Evolutionary conservation across 2,797 vertebrate genomes (phyloP).

Genomic region (Sciaenops ocellatus): DNA sequence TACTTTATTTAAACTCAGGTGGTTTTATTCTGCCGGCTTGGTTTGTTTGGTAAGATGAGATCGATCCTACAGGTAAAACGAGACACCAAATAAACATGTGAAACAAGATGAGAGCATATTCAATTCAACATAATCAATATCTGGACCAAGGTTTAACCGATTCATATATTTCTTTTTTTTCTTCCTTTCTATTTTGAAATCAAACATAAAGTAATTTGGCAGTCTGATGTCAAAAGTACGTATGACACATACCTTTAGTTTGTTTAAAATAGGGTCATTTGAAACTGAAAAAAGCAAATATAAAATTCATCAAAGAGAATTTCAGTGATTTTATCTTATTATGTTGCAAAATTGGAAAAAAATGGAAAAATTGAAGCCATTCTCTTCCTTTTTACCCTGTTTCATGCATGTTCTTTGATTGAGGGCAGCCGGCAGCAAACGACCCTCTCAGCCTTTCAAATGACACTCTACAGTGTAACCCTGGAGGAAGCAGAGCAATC

Average conservation of each 20-base stretch:
- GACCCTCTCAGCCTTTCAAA: constrained; percentile 47
- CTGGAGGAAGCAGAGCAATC: constrained; percentile 43
- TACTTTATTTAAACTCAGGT: background rate
- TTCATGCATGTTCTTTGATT: constrained; percentile 45
- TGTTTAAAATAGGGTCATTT: background rate
- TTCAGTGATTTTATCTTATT: background rate
- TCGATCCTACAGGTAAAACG: background rate
- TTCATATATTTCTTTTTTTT: background rate
- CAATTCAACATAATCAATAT: background rate
- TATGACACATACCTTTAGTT: background rate
- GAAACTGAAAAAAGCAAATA: background rate
- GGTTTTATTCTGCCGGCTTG: background rate
- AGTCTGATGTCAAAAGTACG: background rate
- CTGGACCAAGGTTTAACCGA: background rate
- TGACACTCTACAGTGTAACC: constrained; percentile 32
- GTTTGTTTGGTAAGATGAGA: constrained; percentile 6
- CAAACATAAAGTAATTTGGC: background rate
- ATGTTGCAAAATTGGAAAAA: background rate
- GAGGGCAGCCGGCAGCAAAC: constrained; percentile 52
- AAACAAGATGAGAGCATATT: too few species aligned
- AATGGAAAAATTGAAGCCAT: constrained; percentile 1
- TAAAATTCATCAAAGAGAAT: background rate
- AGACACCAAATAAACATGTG: background rate
- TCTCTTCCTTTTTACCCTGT: constrained; percentile 12
- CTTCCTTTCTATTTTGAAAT: background rate